phyloP scores from a whole-genome alignment of 2,113 vertebrate genomes.

The Talpa occidentalis region DNA sequence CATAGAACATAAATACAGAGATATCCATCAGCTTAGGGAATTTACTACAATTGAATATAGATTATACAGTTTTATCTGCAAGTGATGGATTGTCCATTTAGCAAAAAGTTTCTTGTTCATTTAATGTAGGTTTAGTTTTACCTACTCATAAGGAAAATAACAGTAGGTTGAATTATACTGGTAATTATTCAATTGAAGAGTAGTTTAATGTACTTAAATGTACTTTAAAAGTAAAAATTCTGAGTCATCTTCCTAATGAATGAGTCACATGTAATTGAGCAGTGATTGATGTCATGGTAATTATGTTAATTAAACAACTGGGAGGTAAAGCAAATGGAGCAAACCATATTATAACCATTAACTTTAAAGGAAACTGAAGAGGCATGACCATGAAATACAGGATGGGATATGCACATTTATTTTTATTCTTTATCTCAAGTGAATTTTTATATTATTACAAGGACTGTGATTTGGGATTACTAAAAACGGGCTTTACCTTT shows the following conservation, averaged over 20 bases:
- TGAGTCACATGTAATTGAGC: constrained; percentile 20
- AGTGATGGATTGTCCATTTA: neutral
- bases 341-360: neutral
- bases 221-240: constrained; percentile 29
- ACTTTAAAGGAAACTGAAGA: constrained; percentile 1
- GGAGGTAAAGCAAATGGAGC: neutral
- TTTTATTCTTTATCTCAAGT: neutral
- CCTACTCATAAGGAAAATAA: neutral
- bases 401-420: neutral
- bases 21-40: neutral
- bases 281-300: neutral
- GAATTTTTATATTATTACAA: constrained; percentile 38
- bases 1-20: neutral
- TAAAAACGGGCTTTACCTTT: constrained; percentile 21
- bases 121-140: neutral
- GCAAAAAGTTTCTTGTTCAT: neutral
- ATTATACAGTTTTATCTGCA: constrained; percentile 17
- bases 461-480: neutral
- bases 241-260: constrained; percentile 25
- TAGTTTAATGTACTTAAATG: constrained; percentile 31
- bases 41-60: neutral
- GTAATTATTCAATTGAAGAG: constrained; percentile 32
- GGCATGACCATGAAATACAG: neutral
- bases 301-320: constrained; percentile 18
- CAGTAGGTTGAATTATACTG: neutral